Evolutionary conservation across 2,888 invertebrate species (phyloP).

Genomic region (Drosophila yooni): DNA sequence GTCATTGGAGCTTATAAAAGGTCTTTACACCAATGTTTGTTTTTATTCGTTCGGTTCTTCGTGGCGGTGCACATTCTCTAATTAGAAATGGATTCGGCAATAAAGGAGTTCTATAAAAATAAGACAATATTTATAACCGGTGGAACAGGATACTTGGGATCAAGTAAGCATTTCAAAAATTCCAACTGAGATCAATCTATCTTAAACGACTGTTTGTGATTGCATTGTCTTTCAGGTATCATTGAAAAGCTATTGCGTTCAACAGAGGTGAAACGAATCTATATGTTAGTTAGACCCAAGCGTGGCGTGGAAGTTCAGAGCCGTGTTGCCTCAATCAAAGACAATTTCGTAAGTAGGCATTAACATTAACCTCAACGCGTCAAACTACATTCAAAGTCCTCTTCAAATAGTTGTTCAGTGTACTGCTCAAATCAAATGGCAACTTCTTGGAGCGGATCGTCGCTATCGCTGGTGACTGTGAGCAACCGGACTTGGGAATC

Average conservation of each 20-base stretch:
- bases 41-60: background rate
- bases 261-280: constrained; percentile 1
- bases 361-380: background rate
- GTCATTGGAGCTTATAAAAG: background rate
- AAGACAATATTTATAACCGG: constrained; percentile 1
- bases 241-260: background rate
- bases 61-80: background rate
- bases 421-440: background rate
- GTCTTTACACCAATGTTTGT: background rate
- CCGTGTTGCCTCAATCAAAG: background rate
- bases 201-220: background rate
- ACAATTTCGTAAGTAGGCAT: background rate
- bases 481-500: constrained; percentile 4
- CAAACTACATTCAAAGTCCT: too few relatives aligned
- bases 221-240: background rate
- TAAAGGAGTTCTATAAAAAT: constrained; percentile 1
- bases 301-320: background rate
- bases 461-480: background rate
- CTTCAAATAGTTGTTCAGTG: background rate
- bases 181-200: background rate
- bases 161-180: background rate
- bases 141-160: constrained; percentile 5
- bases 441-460: background rate
- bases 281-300: background rate
- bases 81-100: background rate